Evolutionary conservation across 2,888 invertebrate species (phyloP).

Genomic region (Polyommatus iphigenia): DNA sequence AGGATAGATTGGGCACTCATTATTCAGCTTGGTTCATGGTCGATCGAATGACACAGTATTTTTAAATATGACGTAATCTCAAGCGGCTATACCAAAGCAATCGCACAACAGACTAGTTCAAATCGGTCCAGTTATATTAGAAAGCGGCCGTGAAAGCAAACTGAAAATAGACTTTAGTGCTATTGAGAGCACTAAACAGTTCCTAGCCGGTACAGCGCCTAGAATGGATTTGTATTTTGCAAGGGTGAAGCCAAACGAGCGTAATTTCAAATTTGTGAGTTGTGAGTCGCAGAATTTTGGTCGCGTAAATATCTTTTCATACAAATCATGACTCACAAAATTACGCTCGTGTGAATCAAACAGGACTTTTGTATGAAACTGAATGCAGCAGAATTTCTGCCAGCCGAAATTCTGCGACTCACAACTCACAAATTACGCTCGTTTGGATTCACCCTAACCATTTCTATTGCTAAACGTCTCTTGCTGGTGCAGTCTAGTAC

Average conservation of each 20-base stretch:
- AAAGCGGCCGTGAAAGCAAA: conserved; percentile 31
- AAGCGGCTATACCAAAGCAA: not conserved
- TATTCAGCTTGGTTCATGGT: not conserved
- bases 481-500: not conserved
- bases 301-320: too few relatives aligned
- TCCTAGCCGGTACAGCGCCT: not conserved
- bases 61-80: not conserved
- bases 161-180: conserved; percentile 23
- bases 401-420: too few relatives aligned
- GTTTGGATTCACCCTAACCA: too few relatives aligned
- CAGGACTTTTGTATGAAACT: too few relatives aligned
- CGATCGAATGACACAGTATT: not conserved
- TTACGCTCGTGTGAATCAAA: too few relatives aligned
- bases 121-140: conserved; percentile 28
- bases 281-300: too few relatives aligned
- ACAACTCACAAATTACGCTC: too few relatives aligned
- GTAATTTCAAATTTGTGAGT: too few relatives aligned
- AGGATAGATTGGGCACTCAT: too few relatives aligned
- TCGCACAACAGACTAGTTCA: conserved; percentile 6
- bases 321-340: too few relatives aligned
- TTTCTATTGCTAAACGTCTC: not conserved
- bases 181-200: not conserved
- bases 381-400: too few relatives aligned
- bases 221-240: not conserved
- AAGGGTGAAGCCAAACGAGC: too few relatives aligned